Evolutionary conservation across 2,888 invertebrate genomes (phyloP), one percentile per base, ranked within the genome.

Genomic region (Catocala nupta): DNA sequence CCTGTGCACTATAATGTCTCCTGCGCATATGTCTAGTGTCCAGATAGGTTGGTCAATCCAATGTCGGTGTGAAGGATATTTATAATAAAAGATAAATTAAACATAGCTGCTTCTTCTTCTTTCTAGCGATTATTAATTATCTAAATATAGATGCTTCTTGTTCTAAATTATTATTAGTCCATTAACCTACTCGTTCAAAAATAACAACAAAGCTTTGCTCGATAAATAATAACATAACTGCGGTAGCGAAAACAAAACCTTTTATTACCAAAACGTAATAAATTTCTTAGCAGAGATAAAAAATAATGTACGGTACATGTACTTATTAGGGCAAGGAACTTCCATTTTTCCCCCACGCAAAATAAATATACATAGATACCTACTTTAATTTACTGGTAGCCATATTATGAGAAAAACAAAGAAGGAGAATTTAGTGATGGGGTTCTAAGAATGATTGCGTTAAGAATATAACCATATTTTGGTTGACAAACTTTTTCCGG

Each of bases 331-430:
- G 16, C 44, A 51, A 58, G 53, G 53, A 57, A 52, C 51, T 63
- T 55, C 47, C 65, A 57, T 60, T 60, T 67, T 54, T 45, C 48
- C 48, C 47, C 10, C 10, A 10, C 42, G 7, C 2, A 34, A 52
- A 54, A 49, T 53, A 55, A 12, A 34, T 53, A 63, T 52, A 39
- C 36, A 39, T 39, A 39, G 36, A 7, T 39, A 64, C 10, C 51
- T 62, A 64, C 55, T 69, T 69, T 71, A 71, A 77, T 74, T 71
- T 77, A 71, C 63, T 58, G 61, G 61, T 61, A 39, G 43, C 36
- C 61, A 63, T 72, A 36, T 48, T 42, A 56, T 44, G 11, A 34
- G 43, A 63, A 57, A 61, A 62, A 76, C 51, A 48, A 50, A 49
- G 47, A 43, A n/a, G 52, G 6, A 7, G 5, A 12, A 16, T 13